These are phyloP conservation scores for Sphecodes monilicornis DNA, from an alignment of 2,888 invertebrate genomes.

Conservation along the genomic window DNA sequence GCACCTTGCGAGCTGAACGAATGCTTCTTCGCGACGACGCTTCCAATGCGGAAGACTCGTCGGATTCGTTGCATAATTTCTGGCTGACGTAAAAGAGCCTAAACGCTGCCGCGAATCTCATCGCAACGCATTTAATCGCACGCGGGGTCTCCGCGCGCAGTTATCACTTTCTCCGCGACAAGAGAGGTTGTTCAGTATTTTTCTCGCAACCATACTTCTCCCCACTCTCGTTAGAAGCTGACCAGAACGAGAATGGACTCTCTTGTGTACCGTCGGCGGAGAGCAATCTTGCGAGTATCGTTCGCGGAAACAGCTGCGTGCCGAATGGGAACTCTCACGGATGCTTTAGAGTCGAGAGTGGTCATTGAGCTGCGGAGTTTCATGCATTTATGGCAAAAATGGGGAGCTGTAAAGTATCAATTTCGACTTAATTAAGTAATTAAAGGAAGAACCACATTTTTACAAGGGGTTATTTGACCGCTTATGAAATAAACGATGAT, in stretches of 20 bases:
- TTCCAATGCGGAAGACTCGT: not conserved
- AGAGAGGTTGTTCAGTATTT: constrained; percentile 6
- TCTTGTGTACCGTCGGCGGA: not conserved
- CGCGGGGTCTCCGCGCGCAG: not conserved
- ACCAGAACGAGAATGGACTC: not conserved
- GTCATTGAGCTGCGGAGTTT: not conserved
- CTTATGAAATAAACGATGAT: too few relatives aligned
- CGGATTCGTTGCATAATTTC: constrained; percentile 13
- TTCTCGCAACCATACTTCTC: not conserved
- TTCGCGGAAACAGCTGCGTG: not conserved
- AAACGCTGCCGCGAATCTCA: not conserved
- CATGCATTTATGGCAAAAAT: not conserved
- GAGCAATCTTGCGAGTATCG: not conserved
- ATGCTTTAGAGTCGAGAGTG: not conserved
- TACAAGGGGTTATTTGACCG: too few relatives aligned
- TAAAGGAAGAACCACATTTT: too few relatives aligned
- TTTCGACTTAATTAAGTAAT: too few relatives aligned
- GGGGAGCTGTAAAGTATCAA: too few relatives aligned
- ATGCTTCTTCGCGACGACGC: too few relatives aligned
- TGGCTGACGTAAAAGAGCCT: not conserved
- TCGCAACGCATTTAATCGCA: not conserved
- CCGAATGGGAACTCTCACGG: not conserved
- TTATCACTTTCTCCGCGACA: constrained; percentile 22
- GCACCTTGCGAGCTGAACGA: not conserved
- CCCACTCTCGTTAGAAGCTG: not conserved